Conservation (phyloP, 2,797 vertebrate genomes). For the Synaphobranchus kaupii region DNA sequence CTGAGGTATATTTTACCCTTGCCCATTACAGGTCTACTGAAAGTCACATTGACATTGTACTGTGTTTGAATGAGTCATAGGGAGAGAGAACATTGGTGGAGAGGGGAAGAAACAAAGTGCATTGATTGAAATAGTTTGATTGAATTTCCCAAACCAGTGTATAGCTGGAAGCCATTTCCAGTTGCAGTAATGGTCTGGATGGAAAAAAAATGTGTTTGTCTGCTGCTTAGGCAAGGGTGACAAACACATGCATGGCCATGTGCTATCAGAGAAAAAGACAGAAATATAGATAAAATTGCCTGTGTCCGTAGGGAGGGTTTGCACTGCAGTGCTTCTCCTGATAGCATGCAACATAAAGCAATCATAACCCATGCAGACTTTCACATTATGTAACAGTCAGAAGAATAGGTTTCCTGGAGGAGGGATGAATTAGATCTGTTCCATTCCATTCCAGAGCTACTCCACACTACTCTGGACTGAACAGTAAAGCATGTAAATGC, state of each 20-base stretch:
- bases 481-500: neutral
- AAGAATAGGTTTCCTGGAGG: neutral
- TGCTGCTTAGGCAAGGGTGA: conserved; percentile 28
- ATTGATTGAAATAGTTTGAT: conserved; percentile 41
- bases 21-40: conserved; percentile 29
- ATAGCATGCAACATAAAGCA: neutral
- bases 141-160: conserved; percentile 52
- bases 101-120: neutral
- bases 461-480: neutral
- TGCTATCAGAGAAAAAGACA: neutral
- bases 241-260: conserved; percentile 17
- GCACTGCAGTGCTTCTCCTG: neutral
- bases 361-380: neutral
- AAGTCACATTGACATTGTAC: conserved; percentile 43
- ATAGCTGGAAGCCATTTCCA: conserved; percentile 48
- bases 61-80: conserved; percentile 24
- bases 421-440: neutral
- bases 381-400: conserved; percentile 14
- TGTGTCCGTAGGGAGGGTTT: neutral
- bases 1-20: neutral
- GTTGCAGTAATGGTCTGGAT: conserved; percentile 37
- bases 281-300: neutral
- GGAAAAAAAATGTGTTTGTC: conserved; percentile 45
- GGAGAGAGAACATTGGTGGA: conserved; percentile 5
- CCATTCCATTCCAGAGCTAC: neutral